Evolutionary conservation across 2,888 invertebrate species (phyloP), one percentile per base, ranked within the genome.

Genomic region (Nineta flava): DNA sequence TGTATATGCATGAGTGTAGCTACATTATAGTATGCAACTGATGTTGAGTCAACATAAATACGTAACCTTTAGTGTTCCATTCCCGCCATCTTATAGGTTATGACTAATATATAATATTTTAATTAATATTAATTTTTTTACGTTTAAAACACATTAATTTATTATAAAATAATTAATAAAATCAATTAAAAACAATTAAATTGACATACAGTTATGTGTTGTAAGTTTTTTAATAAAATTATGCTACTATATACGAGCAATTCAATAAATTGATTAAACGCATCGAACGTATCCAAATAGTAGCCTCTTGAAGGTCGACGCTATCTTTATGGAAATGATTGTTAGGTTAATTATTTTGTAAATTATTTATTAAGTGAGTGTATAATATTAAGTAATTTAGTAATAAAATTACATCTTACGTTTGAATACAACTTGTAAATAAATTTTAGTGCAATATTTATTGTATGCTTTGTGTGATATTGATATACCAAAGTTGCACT

Each of bases 321-420:
- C 65, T 63, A 57, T 58, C 57, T 59, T 56, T 55, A 57, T 55
- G 56, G 57, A 59, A 62, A 64, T 60, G 62, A 67, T 67, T 66
- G 67, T 69, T 67, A 67, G 66, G 67, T 66, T 66, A 38, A 61
- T 61, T 58, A 58, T 59, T 57, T 54, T 49, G 52, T 55, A 56
- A 57, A 57, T 60, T 59, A 59, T 56, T 53, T 55, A 57, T 63
- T 65, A 62, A 63, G 66, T 64, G 26, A 48, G 40, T 48, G 17
- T 19, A 12, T 26, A 26, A 40, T 9, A 15, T 44, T 44, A 26
- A 26, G 26, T 26, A 26, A 26, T 26, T 5, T 26, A 26, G 26
- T 26, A 7, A 26, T 5, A 7, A 7, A 26, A 26, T 26, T 5
- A 26, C 26, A 26, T 26, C 2, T 26, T 26, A 26, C 4, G 26